Evolutionary conservation across 2,113 vertebrate genomes (phyloP), one percentile per base, ranked within the genome.

Genomic region (Cyanoliseus patagonus): DNA sequence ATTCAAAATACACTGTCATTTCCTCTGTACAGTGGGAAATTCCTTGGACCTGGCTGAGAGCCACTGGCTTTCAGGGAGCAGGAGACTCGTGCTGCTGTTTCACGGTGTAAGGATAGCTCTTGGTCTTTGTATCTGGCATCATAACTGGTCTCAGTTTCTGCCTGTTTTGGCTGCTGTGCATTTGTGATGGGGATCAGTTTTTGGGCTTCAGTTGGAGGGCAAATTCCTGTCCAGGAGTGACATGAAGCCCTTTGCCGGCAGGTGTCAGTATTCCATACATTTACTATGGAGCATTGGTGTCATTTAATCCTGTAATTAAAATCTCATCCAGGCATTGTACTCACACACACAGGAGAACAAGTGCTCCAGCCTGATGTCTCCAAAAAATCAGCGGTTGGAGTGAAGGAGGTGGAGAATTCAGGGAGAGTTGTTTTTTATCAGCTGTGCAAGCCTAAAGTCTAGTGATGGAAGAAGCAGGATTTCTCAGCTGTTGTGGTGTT

Each of bases 221-320:
- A 52, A 7, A 42, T 76, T 91, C 23, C 33, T n/a, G 57, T 67
- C 77, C 70, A 22, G 72, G 41, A 68, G 24, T 69, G 63, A 86
- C 24, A 6, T 47, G 42, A 86, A 68, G 17, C 39, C 64, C 46
- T 24, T 90, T 85, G 73, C 97, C 97, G 68, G 97, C 87, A 98
- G 98, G 82, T 97, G 97, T 91, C 98, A 96, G 95, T 53, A 72
- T 97, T 93, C 94, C 84, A 94, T 95, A 79, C n/a, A 89, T 73
- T 88, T 93, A 41, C 66, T 77, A 6, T 66, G 62, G 53, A 91
- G 31, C 25, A 10, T 10, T 31, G 59, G 33, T 75, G 78, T 61
- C 13, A 78, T 88, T 86, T 81, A 5, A 19, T 52, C 39, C 25
- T 47, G 1, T 35, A 30, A 75, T 83, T 87, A 51, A 86, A 49